These are phyloP conservation scores for Hecatera dysodea DNA, from an alignment of 2,888 invertebrate species.

Conservation along the genomic window DNA sequence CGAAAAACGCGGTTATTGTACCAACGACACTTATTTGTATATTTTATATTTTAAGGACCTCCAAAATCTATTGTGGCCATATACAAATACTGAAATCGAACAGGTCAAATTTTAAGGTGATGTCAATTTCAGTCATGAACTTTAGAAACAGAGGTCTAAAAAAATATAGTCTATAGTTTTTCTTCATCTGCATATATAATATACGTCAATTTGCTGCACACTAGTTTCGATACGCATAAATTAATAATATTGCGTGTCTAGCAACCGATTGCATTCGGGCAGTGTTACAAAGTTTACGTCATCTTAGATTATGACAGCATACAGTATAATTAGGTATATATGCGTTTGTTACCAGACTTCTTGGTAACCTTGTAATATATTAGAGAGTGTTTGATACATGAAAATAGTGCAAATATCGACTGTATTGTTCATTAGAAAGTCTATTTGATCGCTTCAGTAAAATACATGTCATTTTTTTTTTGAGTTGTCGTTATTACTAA, in stretches of 20 bases:
- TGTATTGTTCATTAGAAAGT: constrained; percentile 44
- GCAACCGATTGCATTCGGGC: constrained; percentile 48
- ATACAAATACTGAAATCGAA: constrained; percentile 12
- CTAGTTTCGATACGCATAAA: constrained; percentile 50
- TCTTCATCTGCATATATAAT: constrained; percentile 38
- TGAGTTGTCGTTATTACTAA: too few relatives aligned
- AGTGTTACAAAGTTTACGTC: constrained; percentile 60
- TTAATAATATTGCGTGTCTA: constrained; percentile 51
- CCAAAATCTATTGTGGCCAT: background rate
- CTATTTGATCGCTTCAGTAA: constrained; percentile 18
- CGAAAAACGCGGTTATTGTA: background rate
- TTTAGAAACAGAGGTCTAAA: constrained; percentile 10
- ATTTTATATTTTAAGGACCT: background rate
- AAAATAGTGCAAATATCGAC: constrained; percentile 32
- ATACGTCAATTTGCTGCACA: constrained; percentile 30
- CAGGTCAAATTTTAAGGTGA: constrained; percentile 7
- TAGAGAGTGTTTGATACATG: constrained; percentile 43
- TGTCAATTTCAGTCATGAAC: constrained; percentile 27
- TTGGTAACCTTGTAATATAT: constrained; percentile 62
- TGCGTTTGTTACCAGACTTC: constrained; percentile 50
- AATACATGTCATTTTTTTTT: background rate
- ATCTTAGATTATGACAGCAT: constrained; percentile 45
- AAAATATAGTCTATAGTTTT: constrained; percentile 7
- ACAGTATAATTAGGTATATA: constrained; percentile 26
- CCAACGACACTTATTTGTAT: background rate